Percentiles rank a stretch among this genome's conserved stretches.
These are phyloP conservation scores for Tetragonula carbonaria DNA, from an alignment of 2,888 invertebrate genomes.

Conservation along the genomic window DNA sequence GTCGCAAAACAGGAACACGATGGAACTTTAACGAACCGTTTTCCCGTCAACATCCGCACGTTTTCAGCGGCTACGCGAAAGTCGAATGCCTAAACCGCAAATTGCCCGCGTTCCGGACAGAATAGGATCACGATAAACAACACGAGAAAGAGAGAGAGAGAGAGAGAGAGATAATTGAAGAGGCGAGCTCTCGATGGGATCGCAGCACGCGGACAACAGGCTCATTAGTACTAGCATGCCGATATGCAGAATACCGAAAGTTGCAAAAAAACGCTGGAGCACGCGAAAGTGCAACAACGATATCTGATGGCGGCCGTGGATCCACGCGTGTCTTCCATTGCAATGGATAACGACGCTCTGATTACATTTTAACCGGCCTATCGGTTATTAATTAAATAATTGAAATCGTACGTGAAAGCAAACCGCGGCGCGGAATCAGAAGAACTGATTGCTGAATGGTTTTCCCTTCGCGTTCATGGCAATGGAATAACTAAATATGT, in stretches of 20 bases:
- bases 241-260: conserved; percentile 63
- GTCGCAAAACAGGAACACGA: background rate
- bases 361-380: conserved; percentile 75
- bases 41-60: background rate
- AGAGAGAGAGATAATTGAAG: background rate
- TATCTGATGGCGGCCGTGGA: conserved; percentile 67
- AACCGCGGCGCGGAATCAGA: background rate
- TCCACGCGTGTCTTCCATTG: conserved; percentile 38
- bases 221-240: conserved; percentile 67
- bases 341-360: conserved; percentile 60
- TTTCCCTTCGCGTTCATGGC: background rate
- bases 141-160: background rate
- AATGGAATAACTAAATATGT: background rate
- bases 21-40: background rate
- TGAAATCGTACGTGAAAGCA: conserved; percentile 15
- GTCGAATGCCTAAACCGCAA: conserved; percentile 21
- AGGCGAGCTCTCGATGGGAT: conserved; percentile 26
- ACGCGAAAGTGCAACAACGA: conserved; percentile 53
- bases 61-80: background rate
- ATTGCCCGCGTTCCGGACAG: conserved; percentile 28
- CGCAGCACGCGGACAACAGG: conserved; percentile 51
- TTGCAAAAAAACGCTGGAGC: conserved; percentile 59
- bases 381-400: conserved; percentile 72
- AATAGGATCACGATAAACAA: conserved; percentile 55
- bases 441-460: background rate